Base-by-base conservation (phyloP, 2,113 vertebrate species). In the Laterallus jamaicensis region DNA sequence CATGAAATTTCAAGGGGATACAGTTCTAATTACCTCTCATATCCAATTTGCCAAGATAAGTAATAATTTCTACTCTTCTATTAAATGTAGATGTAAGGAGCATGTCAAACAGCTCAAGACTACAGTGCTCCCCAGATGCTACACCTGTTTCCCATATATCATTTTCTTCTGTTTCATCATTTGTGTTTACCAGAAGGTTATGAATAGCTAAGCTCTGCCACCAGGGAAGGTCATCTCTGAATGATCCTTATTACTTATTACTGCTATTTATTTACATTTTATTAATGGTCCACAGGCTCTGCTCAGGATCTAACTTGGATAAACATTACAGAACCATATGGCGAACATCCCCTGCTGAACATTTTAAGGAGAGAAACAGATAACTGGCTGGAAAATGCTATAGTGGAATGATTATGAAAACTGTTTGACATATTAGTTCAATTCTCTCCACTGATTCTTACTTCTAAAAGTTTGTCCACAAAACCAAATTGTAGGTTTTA, bases 21-120 rank as follows among this genome's bases (percentile, higher is more conserved):
- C 29, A 66, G 22, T 26, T 90, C 85, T 91, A 90, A 95, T 92
- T 60, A 93, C 81, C 54, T 91, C 86, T 82, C 77, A 54, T 67
- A 86, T 54, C 86, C 82, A 86, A 78, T 95, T 89, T 84, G 73
- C 83, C 67, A 92, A 67, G 85, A 87, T 92, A 91, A 96, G 88
- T 85, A 90, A 89, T 80, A 89, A 90, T 70, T 92, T 79, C 94
- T 79, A 52, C 91, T 88, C 60, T 86, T 63, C 62, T 75, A 39
- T 73, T 79, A 94, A 92, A 90, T 74, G 93, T 88, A 95, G 93
- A 64, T 71, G 84, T 81, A 90, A 95, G 92, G 50, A 91, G 44
- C 89, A 69, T 55, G 86, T 85, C 92, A 85, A 90, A 69, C 55
- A 95, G 87, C 92, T 80, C 67, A 22, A 56, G 90, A 90, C 66